Conservation (phyloP, 2,113 vertebrate species). For the Cyanistes caeruleus region DNA sequence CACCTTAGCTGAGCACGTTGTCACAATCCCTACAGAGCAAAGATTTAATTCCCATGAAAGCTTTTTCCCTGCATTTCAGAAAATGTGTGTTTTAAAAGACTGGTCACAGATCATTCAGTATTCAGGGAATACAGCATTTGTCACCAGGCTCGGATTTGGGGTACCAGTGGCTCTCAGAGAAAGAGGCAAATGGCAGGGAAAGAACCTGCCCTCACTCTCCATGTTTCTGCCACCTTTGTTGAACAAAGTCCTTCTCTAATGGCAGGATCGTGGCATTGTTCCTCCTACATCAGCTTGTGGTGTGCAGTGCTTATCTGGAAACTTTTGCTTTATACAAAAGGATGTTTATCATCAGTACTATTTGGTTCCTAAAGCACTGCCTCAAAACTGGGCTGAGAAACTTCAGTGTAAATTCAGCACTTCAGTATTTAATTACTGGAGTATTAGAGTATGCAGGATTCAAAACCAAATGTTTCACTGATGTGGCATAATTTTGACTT, state of each 20-base stretch:
- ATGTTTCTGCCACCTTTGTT: not conserved
- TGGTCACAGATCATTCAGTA: not conserved
- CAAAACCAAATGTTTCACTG: not conserved
- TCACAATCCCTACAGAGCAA: not conserved
- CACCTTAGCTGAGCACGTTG: accelerated
- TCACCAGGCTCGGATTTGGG: not conserved
- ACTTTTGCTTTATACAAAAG: not conserved
- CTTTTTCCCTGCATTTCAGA: not conserved
- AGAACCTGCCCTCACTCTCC: not conserved
- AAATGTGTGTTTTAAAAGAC: not conserved
- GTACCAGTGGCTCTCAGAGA: not conserved
- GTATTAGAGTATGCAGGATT: not conserved
- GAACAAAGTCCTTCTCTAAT: not conserved
- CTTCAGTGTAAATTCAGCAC: not conserved
- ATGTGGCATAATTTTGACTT: not conserved
- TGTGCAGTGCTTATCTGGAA: not conserved
- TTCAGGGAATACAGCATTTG: not conserved
- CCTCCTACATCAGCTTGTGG: not conserved
- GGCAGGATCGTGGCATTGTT: not conserved
- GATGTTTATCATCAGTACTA: not conserved
- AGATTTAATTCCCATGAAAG: not conserved
- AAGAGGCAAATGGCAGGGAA: not conserved
- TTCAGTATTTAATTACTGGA: not conserved
- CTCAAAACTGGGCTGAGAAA: not conserved
- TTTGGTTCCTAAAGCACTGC: not conserved